Conservation (phyloP, 2,888 invertebrate species). For the Dicyrtoma fusca region DNA sequence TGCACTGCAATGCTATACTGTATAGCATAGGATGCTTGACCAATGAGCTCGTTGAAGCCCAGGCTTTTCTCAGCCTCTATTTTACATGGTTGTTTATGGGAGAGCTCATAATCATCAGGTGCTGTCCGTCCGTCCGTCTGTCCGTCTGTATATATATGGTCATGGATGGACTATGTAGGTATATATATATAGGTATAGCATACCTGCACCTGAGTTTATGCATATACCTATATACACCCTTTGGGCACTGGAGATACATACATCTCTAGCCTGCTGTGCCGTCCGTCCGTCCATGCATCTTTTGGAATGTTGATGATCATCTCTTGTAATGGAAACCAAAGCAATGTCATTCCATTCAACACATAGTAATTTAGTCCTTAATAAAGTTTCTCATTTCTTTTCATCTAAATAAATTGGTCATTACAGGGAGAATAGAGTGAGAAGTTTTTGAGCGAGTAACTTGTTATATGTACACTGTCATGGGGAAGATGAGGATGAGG, state of each 20-base stretch:
- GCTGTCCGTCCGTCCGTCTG: not conserved
- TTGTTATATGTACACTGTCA: not conserved
- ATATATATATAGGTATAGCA: conserved; percentile 5
- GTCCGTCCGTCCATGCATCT: no score
- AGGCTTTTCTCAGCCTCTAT: not conserved
- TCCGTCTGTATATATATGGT: not conserved
- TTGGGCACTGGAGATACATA: no score
- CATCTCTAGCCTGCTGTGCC: conserved; percentile 9
- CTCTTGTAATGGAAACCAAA: not conserved
- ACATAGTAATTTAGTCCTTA: conserved; percentile 19
- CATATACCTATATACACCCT: conserved; percentile 17
- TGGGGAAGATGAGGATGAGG: not conserved
- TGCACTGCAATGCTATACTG: no score
- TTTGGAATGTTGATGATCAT: conserved; percentile 23
- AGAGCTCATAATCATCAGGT: not conserved
- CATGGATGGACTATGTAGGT: not conserved
- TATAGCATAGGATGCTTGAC: not conserved
- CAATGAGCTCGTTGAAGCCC: not conserved
- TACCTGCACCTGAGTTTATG: not conserved
- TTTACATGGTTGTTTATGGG: not conserved
- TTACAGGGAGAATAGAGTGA: conserved; percentile 1
- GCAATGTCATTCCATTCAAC: conserved; percentile 23
- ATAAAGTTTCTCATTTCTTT: conserved; percentile 22
- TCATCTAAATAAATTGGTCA: not conserved
- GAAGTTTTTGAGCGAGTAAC: not conserved